phyloP scores from a whole-genome alignment of 1,140 invertebrate genomes.

The Yoshiicerus persimilis region DNA sequence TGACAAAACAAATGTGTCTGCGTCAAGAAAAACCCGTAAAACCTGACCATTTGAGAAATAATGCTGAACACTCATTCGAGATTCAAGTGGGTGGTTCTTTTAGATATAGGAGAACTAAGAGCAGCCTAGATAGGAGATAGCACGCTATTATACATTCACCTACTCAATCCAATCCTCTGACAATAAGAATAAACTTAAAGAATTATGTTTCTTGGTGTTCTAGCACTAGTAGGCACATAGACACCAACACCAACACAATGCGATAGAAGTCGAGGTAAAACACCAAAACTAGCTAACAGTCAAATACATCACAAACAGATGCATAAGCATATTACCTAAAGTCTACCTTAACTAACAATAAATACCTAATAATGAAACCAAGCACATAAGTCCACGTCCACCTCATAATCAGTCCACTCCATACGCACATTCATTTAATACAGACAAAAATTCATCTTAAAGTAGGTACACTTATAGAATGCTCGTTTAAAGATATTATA shows the following conservation, averaged over 20 bases:
- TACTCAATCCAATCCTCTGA: not conserved
- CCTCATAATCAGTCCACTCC: not conserved
- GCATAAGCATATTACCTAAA: not conserved
- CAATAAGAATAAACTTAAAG: not conserved
- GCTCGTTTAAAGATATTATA: not conserved
- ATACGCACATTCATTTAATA: too few species aligned
- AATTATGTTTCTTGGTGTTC: not conserved
- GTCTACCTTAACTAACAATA: not conserved
- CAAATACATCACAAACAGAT: not conserved
- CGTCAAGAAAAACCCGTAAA: constrained; percentile 28
- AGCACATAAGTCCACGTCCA: not conserved
- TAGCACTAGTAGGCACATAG: not conserved
- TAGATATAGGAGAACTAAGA: not conserved
- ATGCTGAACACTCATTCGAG: constrained; percentile 25
- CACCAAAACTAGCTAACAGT: not conserved
- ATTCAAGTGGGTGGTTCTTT: constrained; percentile 41
- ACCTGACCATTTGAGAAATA: constrained; percentile 32
- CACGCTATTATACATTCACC: not conserved
- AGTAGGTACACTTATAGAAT: not conserved
- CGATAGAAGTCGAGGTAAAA: not conserved
- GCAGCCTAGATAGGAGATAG: not conserved
- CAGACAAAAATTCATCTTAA: not conserved
- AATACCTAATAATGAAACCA: not conserved
- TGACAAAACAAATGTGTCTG: constrained; percentile 32
- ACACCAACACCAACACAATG: not conserved